Percentiles rank a stretch among this genome's conserved stretches.
phyloP scores from a whole-genome alignment of 2,797 vertebrate genomes.

The Silurus lanzhouensis region DNA sequence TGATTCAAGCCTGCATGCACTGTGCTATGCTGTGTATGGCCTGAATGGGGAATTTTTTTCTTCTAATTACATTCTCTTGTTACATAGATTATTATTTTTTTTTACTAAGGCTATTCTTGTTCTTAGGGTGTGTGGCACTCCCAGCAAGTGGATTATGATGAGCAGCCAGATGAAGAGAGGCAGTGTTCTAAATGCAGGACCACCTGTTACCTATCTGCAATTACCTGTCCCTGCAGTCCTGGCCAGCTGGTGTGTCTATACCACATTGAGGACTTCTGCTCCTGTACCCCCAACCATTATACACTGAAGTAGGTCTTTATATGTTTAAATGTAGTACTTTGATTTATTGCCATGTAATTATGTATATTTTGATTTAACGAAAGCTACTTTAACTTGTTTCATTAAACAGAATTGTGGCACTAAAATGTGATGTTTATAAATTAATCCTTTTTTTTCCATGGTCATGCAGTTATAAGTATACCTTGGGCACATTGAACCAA shows the following conservation, averaged over 20 bases:
- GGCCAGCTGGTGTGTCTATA: constrained; percentile 86
- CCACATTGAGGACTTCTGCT: constrained; percentile 85
- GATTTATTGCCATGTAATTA: not conserved
- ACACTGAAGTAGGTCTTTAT: constrained; percentile 83
- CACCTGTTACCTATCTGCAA: constrained; percentile 95
- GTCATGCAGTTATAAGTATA: constrained; percentile 84
- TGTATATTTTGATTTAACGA: not conserved
- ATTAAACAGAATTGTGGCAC: not conserved
- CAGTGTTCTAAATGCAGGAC: constrained; percentile 94
- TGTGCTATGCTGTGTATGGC: too few relatives aligned
- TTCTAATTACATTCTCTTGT: not conserved
- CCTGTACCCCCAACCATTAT: constrained; percentile 81
- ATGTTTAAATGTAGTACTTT: constrained; percentile 23
- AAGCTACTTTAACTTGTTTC: not conserved
- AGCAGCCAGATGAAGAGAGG: constrained; percentile 90
- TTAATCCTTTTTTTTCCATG: not conserved
- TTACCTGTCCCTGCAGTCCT: constrained; percentile 88
- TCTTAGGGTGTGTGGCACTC: constrained; percentile 85
- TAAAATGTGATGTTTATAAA: not conserved
- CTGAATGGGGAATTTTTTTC: too few relatives aligned
- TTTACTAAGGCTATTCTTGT: constrained; percentile 34
- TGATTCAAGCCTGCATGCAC: too few relatives aligned
- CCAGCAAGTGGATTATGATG: constrained; percentile 84
- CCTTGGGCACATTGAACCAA: constrained; percentile 84
- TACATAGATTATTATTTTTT: not conserved